Percentiles rank a stretch among this genome's conserved stretches.
These are phyloP conservation scores for Orthosia incerta DNA, from an alignment of 2,888 invertebrate species.

Conservation along the genomic window DNA sequence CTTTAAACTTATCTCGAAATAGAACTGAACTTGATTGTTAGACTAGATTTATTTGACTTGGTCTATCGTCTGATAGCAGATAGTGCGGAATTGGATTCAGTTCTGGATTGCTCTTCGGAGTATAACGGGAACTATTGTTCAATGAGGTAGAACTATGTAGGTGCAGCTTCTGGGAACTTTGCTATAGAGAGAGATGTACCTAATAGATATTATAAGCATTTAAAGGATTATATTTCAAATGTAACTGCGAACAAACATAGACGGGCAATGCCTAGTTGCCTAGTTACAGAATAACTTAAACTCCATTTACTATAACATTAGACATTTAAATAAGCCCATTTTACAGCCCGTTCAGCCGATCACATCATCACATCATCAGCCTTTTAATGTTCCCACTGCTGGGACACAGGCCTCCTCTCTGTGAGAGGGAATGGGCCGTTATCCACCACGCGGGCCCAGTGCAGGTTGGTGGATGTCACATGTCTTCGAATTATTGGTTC, in stretches of 20 bases:
- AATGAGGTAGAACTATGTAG: conserved; percentile 18
- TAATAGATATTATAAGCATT: not conserved
- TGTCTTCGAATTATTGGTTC: no score
- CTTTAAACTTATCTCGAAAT: conserved; percentile 51
- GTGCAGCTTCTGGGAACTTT: not conserved
- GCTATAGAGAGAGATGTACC: not conserved
- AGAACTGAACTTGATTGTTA: conserved; percentile 51
- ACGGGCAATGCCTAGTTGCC: not conserved
- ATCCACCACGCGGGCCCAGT: no score
- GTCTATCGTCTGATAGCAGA: conserved; percentile 37
- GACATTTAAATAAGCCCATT: no score
- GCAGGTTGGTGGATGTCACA: no score
- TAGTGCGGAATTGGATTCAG: conserved; percentile 52
- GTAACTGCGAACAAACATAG: not conserved
- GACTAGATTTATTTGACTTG: conserved; percentile 61
- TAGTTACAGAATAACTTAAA: not conserved
- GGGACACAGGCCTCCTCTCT: no score
- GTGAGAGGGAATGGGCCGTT: no score
- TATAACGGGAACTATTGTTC: conserved; percentile 39
- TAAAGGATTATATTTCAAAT: not conserved
- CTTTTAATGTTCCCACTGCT: no score
- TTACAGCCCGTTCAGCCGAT: no score
- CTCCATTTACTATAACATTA: no score
- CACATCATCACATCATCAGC: no score
- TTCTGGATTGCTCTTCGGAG: conserved; percentile 36